phyloP scores from a whole-genome alignment of 1,140 invertebrate genomes.

The Drosophila burlai region DNA sequence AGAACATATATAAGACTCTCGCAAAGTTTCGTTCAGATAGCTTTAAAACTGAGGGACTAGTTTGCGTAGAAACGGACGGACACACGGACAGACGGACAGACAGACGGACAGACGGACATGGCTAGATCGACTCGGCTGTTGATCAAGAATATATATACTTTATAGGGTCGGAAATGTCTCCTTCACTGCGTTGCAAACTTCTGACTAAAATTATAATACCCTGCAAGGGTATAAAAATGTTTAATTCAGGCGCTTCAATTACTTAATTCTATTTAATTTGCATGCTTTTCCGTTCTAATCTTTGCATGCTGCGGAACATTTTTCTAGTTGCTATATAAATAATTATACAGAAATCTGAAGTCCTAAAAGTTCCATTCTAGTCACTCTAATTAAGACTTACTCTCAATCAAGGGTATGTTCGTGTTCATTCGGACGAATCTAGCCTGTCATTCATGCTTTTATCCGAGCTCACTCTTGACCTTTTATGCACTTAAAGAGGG shows the following conservation, averaged over 20 bases:
- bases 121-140: too few species aligned
- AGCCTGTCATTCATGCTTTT: conserved; percentile 12
- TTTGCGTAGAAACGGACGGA: too few species aligned
- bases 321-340: not conserved
- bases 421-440: not conserved
- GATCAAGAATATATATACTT: too few species aligned
- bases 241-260: not conserved
- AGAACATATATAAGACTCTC: too few species aligned
- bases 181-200: too few species aligned
- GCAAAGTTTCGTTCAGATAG: too few species aligned
- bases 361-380: not conserved
- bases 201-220: too few species aligned
- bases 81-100: too few species aligned
- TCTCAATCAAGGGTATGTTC: conserved; percentile 1
- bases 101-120: too few species aligned
- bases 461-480: conserved; percentile 21
- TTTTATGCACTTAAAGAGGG: conserved; percentile 19
- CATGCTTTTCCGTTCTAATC: not conserved
- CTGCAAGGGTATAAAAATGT: too few species aligned
- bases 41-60: too few species aligned
- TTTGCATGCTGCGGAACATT: not conserved
- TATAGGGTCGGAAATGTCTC: too few species aligned
- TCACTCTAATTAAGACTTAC: not conserved
- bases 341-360: not conserved
- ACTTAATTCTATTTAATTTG: not conserved